A percentile compares a stretch with the other conserved stretches of the same genome.
These are phyloP conservation scores for Acromyrmex charruanus DNA, from an alignment of 1,140 invertebrate genomes.

Conservation along the genomic window DNA sequence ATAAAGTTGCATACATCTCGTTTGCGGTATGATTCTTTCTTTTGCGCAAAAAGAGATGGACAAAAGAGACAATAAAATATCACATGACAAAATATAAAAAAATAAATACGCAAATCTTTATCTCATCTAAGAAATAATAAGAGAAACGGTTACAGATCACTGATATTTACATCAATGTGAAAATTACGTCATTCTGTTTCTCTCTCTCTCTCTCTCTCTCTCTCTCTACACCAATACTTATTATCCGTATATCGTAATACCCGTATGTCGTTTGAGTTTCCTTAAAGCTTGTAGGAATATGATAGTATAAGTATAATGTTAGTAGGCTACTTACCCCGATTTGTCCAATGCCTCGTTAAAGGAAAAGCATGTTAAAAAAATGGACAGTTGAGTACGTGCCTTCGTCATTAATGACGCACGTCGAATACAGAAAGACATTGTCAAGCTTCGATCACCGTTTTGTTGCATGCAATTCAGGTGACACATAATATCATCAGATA, in stretches of 20 bases:
- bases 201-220: background rate
- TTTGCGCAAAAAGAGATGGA: background rate
- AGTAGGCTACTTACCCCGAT: background rate
- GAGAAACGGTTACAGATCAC: background rate
- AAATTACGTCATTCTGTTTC: background rate
- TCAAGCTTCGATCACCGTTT: background rate
- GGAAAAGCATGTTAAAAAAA: constrained; percentile 17
- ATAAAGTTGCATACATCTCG: background rate
- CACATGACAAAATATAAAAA: too few species aligned
- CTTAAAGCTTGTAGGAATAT: background rate
- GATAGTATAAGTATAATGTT: background rate
- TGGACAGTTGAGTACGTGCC: background rate
- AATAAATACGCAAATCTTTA: background rate
- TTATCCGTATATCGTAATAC: background rate
- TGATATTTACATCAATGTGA: constrained; percentile 24
- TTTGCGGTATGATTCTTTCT: background rate
- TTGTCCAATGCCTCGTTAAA: background rate
- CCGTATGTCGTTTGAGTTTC: background rate
- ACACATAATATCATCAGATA: constrained; percentile 10
- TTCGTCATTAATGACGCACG: constrained; percentile 34
- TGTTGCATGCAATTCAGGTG: constrained; percentile 4
- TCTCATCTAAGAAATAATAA: background rate
- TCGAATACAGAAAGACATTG: constrained; percentile 7
- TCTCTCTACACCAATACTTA: background rate
- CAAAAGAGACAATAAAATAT: background rate